These are phyloP conservation scores for Eretmocerus hayati DNA, from an alignment of 2,888 invertebrate species.

Conservation along the genomic window DNA sequence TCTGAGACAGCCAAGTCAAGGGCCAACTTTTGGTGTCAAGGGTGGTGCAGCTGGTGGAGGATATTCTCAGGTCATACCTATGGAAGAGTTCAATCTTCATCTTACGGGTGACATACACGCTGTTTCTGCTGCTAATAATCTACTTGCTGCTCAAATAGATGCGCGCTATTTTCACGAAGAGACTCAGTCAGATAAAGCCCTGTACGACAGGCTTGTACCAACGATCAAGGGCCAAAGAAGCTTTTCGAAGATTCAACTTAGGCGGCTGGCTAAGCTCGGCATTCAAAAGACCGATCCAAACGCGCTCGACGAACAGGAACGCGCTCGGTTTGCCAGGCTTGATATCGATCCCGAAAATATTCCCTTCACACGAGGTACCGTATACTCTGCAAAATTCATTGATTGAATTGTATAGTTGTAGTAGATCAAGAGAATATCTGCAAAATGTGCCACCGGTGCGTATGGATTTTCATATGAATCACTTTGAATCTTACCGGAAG, in stretches of 20 bases:
- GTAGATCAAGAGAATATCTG: no score
- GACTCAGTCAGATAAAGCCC: conserved; percentile 78
- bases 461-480: no score
- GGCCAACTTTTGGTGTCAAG: conserved; percentile 98
- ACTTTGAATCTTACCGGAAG: no score
- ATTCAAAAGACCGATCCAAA: conserved; percentile 82
- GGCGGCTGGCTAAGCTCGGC: conserved; percentile 65
- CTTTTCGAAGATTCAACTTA: conserved; percentile 83
- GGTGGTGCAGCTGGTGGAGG: conserved; percentile 98
- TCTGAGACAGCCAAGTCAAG: conserved; percentile 95
- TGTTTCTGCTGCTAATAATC: conserved; percentile 94
- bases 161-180: conserved; percentile 94
- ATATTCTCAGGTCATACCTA: conserved; percentile 94
- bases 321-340: conserved; percentile 70
- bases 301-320: conserved; percentile 71
- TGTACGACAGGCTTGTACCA: conserved; percentile 87
- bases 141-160: conserved; percentile 95
- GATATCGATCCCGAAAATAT: conserved; percentile 86
- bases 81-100: conserved; percentile 99
- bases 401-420: no score
- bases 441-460: no score
- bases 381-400: conserved; percentile 14
- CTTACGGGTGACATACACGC: conserved; percentile 98
- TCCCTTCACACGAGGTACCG: conserved; percentile 91
- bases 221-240: conserved; percentile 67